These are phyloP conservation scores for Falcaria lacertinaria DNA, from an alignment of 2,888 invertebrate species.

Conservation along the genomic window DNA sequence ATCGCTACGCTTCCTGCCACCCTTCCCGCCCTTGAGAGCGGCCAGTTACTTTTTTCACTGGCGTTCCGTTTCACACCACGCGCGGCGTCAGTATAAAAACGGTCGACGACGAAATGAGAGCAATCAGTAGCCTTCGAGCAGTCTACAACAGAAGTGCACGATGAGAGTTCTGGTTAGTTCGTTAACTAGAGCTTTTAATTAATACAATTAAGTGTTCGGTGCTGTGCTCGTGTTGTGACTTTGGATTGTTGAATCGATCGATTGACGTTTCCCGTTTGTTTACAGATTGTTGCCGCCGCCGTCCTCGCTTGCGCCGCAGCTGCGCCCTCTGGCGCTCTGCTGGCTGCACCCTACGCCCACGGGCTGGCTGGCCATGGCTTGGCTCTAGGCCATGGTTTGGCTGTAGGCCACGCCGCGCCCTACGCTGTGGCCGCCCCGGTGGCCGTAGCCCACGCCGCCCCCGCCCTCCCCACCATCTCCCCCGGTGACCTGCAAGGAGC, in stretches of 20 bases:
- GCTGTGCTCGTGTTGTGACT: conserved; percentile 16
- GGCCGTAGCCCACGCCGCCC: conserved; percentile 40
- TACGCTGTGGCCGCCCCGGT: conserved; percentile 33
- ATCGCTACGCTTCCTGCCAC: conserved; percentile 66
- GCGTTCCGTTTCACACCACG: conserved; percentile 59
- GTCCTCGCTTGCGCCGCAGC: conserved; percentile 71
- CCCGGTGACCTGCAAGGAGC: conserved; percentile 66
- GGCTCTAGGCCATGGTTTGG: conserved; percentile 26
- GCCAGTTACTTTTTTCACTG: conserved; percentile 73
- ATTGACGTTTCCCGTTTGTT: conserved; percentile 34
- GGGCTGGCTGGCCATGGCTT: conserved; percentile 34
- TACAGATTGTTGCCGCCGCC: conserved; percentile 79
- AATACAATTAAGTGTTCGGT: conserved; percentile 15
- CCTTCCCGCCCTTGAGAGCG: conserved; percentile 72
- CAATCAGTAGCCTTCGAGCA: conserved; percentile 78
- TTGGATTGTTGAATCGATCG: conserved; percentile 10
- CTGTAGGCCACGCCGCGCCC: conserved; percentile 23
- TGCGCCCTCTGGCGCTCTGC: conserved; percentile 59
- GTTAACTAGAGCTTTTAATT: conserved; percentile 25
- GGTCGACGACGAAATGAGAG: conserved; percentile 56
- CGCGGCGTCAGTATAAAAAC: conserved; percentile 63
- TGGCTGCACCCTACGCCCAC: conserved; percentile 51
- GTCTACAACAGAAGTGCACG: conserved; percentile 77
- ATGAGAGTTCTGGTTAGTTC: conserved; percentile 76
- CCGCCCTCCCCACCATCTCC: conserved; percentile 64